Conservation (phyloP, 2,113 vertebrate species). For the Hippocampus abdominalis region DNA sequence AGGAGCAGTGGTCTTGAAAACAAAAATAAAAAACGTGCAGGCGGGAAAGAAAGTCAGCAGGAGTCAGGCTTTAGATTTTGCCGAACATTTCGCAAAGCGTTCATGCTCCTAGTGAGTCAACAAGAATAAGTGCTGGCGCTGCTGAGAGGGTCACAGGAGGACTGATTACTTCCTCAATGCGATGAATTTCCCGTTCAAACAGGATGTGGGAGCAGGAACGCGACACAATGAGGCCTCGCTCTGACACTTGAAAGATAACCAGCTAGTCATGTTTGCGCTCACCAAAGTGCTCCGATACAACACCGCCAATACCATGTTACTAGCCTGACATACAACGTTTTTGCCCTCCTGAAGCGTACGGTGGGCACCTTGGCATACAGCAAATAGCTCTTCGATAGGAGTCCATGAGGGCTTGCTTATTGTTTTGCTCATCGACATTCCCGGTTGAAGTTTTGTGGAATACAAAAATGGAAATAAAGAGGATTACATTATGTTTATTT, state of each 20-base stretch:
- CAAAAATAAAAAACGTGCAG: background rate
- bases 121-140: background rate
- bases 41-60: background rate
- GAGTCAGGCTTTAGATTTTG: background rate
- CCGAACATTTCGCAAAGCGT: background rate
- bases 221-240: background rate
- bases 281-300: background rate
- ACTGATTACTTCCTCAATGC: slow-evolving; percentile 7
- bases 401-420: too few species aligned
- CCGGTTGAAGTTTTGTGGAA: too few species aligned
- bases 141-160: background rate
- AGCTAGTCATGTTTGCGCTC: background rate
- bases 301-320: background rate
- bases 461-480: too few species aligned
- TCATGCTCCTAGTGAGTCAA: background rate
- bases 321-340: background rate
- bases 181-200: background rate
- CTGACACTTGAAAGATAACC: background rate
- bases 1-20: background rate
- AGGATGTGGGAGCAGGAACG: background rate
- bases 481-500: too few species aligned
- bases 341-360: background rate
- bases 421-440: too few species aligned
- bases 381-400: too few species aligned
- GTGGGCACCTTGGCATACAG: too few species aligned